These are phyloP conservation scores for Embidobia sp. DNA, from an alignment of 2,888 invertebrate genomes.

Conservation along the genomic window DNA sequence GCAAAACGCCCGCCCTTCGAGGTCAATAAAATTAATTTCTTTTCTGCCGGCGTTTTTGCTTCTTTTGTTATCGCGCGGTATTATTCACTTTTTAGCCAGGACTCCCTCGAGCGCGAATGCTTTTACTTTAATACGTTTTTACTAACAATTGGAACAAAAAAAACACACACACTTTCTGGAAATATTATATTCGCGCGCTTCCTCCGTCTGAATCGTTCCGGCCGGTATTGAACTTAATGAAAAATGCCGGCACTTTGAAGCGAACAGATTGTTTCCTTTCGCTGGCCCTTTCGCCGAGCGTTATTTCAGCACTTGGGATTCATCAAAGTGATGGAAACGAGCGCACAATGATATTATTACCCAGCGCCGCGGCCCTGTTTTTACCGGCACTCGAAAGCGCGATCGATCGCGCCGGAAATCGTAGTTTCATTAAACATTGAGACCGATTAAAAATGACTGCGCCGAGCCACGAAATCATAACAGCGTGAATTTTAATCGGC, in stretches of 20 bases:
- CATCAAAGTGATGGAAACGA: slow-evolving; percentile 34
- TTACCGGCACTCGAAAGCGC: too few species aligned
- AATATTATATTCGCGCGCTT: slow-evolving; percentile 7
- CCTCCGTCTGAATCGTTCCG: slow-evolving; percentile 1
- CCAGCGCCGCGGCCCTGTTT: slow-evolving; percentile 14
- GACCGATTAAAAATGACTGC: too few species aligned
- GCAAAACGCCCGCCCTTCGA: neutral
- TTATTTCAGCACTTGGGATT: slow-evolving; percentile 31
- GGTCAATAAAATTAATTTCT: slow-evolving; percentile 27
- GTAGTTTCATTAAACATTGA: too few species aligned
- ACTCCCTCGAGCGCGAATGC: neutral
- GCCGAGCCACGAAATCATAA: too few species aligned
- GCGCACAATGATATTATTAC: slow-evolving; percentile 37
- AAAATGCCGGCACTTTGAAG: slow-evolving; percentile 32
- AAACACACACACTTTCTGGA: too few species aligned
- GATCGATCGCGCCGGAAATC: too few species aligned
- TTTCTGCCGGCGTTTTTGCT: neutral
- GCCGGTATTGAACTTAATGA: slow-evolving; percentile 21
- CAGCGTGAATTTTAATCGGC: slow-evolving; percentile 25
- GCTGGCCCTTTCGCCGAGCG: slow-evolving; percentile 12
- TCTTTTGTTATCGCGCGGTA: neutral
- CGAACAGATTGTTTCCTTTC: slow-evolving; percentile 21
- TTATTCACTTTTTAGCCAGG: neutral
- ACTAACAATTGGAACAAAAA: neutral
- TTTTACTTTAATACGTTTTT: slow-evolving; percentile 13